Percentiles rank a stretch among this genome's conserved stretches.
phyloP scores from a whole-genome alignment of 1,140 invertebrate species.

The Palaemon carinicauda region DNA sequence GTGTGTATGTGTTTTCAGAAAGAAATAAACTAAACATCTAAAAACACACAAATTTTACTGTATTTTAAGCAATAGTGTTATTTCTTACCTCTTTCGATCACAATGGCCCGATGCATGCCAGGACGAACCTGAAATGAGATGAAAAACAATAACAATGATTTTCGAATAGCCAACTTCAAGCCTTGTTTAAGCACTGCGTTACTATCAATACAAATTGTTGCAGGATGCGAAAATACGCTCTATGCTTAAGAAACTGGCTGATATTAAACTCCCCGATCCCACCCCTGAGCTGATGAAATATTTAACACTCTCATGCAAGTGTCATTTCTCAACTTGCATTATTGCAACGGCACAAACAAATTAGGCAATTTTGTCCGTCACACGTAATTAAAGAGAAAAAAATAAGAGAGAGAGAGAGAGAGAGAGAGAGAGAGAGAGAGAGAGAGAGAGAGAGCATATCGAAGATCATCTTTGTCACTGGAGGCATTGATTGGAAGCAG shows the following conservation, averaged over 20 bases:
- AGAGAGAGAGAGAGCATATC: not conserved
- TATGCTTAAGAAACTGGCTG: too few species aligned
- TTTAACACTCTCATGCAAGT: not conserved
- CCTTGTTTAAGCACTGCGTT: too few species aligned
- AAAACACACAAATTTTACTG: not conserved
- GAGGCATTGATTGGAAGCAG: too few species aligned
- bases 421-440: not conserved
- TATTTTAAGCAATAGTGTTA: too few species aligned
- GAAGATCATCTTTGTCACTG: not conserved
- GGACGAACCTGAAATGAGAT: too few species aligned
- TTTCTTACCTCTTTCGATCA: too few species aligned
- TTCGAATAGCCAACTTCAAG: too few species aligned
- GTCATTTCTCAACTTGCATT: not conserved
- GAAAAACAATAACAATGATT: too few species aligned
- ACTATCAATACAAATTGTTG: too few species aligned
- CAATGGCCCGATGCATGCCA: too few species aligned
- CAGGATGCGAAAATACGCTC: too few species aligned
- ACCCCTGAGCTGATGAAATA: not conserved
- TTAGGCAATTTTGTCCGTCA: slow-evolving; percentile 36
- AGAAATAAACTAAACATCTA: not conserved
- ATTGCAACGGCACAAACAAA: not conserved
- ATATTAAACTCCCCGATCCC: not conserved
- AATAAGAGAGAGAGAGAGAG: not conserved
- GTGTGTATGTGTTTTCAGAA: too few species aligned
- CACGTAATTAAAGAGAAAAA: not conserved